A percentile compares a stretch with the other conserved stretches of the same genome.
Conservation (phyloP, 2,888 invertebrate genomes). For the Macaria liturata region DNA sequence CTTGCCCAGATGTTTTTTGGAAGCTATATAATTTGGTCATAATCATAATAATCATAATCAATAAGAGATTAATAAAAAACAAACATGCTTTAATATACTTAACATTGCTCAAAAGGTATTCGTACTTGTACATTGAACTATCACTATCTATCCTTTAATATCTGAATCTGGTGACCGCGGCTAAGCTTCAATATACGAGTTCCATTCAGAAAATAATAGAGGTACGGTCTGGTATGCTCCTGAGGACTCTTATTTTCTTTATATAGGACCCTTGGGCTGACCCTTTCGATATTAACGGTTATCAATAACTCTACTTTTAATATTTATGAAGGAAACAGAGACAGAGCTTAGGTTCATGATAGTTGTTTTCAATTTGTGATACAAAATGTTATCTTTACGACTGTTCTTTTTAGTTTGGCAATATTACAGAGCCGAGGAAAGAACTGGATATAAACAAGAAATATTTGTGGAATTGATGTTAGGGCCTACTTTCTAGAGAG, state of each 20-base stretch:
- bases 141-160: constrained; percentile 14
- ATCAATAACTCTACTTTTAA: constrained; percentile 33
- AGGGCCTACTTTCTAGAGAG: no score
- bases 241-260: constrained; percentile 23
- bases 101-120: no score
- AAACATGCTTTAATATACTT: no score
- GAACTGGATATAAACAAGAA: not conserved
- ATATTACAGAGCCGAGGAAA: not conserved
- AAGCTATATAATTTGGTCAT: no score
- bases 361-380: constrained; percentile 23
- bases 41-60: no score
- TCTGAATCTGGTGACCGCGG: constrained; percentile 17
- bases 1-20: no score
- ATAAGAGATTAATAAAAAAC: no score
- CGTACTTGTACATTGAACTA: no score
- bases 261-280: constrained; percentile 26
- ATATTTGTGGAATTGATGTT: no score
- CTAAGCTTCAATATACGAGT: constrained; percentile 21
- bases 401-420: constrained; percentile 18
- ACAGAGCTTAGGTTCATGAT: constrained; percentile 17
- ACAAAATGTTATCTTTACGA: constrained; percentile 10
- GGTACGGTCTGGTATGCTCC: constrained; percentile 22
- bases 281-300: constrained; percentile 33
- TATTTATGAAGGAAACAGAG: constrained; percentile 26
- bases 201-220: constrained; percentile 28